Conservation (phyloP, 2,113 vertebrate genomes). For the Triplophysa dalaica region DNA sequence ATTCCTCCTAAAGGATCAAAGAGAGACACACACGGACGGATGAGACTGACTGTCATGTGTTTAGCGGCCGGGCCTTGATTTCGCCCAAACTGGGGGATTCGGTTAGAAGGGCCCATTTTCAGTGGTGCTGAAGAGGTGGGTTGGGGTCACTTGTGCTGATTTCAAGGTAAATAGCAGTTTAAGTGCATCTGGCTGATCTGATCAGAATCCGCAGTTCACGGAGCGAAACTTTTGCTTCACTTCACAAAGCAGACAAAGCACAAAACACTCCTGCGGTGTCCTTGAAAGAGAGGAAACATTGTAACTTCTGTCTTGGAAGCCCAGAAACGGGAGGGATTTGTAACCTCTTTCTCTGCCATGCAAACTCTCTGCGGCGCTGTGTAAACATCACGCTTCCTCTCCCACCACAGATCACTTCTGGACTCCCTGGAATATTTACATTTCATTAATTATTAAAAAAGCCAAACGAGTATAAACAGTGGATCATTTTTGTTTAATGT, state of each 20-base stretch:
- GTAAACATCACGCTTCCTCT: slow-evolving; percentile 91
- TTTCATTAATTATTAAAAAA: slow-evolving; percentile 94
- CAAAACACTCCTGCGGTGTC: slow-evolving; percentile 41
- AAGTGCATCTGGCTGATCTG: slow-evolving; percentile 90
- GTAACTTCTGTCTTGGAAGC: slow-evolving; percentile 87
- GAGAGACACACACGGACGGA: slow-evolving; percentile 55
- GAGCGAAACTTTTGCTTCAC: slow-evolving; percentile 82
- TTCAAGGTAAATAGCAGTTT: slow-evolving; percentile 94
- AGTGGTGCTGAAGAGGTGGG: too few species aligned
- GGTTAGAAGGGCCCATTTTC: slow-evolving; percentile 46
- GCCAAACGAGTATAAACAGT: slow-evolving; percentile 81
- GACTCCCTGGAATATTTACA: slow-evolving; percentile 89
- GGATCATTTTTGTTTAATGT: slow-evolving; percentile 91
- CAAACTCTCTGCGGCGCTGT: slow-evolving; percentile 71
- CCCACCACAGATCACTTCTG: slow-evolving; percentile 78
- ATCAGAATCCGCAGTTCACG: slow-evolving; percentile 77
- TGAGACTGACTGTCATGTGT: slow-evolving; percentile 60
- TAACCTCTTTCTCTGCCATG: slow-evolving; percentile 74
- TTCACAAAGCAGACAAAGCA: slow-evolving; percentile 84
- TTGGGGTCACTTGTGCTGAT: slow-evolving; percentile 73
- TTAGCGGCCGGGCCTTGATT: slow-evolving; percentile 69
- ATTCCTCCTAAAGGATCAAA: slow-evolving; percentile 71
- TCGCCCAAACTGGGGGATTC: slow-evolving; percentile 71
- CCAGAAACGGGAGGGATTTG: slow-evolving; percentile 77
- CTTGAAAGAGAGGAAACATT: slow-evolving; percentile 77